These are phyloP conservation scores for Lasioglossum lativentre DNA, from an alignment of 2,888 invertebrate species.

Conservation along the genomic window DNA sequence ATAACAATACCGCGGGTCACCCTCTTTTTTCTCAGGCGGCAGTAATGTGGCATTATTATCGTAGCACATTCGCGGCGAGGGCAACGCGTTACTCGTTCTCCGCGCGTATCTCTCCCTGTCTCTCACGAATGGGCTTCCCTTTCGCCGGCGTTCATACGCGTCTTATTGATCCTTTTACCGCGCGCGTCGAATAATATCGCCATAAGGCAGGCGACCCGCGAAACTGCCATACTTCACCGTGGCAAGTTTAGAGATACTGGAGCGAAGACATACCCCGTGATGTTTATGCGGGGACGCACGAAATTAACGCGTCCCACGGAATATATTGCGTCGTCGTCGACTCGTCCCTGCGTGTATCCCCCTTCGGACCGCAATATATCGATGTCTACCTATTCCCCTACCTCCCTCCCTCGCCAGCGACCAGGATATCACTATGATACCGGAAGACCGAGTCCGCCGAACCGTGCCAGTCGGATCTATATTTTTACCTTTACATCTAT, in stretches of 20 bases:
- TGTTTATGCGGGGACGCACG: neutral
- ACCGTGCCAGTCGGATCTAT: constrained; percentile 17
- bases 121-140: neutral
- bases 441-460: neutral
- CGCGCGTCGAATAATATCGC: constrained; percentile 27
- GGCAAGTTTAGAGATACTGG: constrained; percentile 1
- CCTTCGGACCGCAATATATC: neutral
- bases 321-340: neutral
- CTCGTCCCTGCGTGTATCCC: neutral
- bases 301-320: constrained; percentile 25
- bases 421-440: neutral
- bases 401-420: neutral
- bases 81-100: neutral
- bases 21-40: neutral
- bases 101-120: neutral
- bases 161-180: constrained; percentile 45
- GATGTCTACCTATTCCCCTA: neutral
- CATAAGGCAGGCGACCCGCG: constrained; percentile 1
- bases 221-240: constrained; percentile 10
- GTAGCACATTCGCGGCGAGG: neutral
- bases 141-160: neutral
- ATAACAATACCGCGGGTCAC: neutral
- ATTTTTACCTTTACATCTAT: constrained; percentile 51
- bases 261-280: neutral
- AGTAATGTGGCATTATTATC: constrained; percentile 27